phyloP scores from a whole-genome alignment of 2,113 vertebrate genomes.

The Chaetura pelagica region DNA sequence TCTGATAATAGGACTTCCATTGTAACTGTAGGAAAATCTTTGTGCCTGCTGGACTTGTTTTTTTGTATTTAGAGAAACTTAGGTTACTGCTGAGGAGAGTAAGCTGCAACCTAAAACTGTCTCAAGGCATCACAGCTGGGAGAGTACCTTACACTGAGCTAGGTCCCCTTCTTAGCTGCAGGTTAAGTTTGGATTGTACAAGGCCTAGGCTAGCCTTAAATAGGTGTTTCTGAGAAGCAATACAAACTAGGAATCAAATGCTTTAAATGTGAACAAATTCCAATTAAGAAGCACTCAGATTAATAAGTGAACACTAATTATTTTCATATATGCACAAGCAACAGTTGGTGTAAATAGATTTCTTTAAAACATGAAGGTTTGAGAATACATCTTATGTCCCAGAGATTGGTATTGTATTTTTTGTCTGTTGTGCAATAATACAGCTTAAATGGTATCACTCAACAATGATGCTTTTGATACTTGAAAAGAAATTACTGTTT shows the following conservation, averaged over 20 bases:
- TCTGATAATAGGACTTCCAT: neutral
- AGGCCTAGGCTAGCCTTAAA: constrained; percentile 39
- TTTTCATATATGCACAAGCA: neutral
- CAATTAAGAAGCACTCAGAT: neutral
- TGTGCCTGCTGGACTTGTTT: constrained; percentile 13
- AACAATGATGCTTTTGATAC: constrained; percentile 80
- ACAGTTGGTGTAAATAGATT: constrained; percentile 14
- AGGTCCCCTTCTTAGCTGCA: neutral
- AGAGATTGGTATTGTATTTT: constrained; percentile 15
- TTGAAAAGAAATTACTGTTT: constrained; percentile 74
- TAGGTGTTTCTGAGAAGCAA: constrained; percentile 27
- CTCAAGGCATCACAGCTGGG: neutral
- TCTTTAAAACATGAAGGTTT: constrained; percentile 2
- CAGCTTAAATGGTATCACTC: constrained; percentile 62
- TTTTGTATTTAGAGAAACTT: neutral
- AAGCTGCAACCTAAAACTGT: neutral
- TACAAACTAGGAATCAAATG: constrained; percentile 6
- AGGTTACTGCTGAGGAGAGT: neutral
- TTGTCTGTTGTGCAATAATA: constrained; percentile 72
- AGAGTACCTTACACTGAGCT: neutral
- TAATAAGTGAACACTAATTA: neutral
- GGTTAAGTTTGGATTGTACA: neutral
- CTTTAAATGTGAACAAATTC: neutral
- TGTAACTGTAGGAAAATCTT: constrained; percentile 11
- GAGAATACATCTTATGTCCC: neutral